These are phyloP conservation scores for Oenanthe oenanthe DNA, from an alignment of 2,113 vertebrate genomes.

Conservation along the genomic window DNA sequence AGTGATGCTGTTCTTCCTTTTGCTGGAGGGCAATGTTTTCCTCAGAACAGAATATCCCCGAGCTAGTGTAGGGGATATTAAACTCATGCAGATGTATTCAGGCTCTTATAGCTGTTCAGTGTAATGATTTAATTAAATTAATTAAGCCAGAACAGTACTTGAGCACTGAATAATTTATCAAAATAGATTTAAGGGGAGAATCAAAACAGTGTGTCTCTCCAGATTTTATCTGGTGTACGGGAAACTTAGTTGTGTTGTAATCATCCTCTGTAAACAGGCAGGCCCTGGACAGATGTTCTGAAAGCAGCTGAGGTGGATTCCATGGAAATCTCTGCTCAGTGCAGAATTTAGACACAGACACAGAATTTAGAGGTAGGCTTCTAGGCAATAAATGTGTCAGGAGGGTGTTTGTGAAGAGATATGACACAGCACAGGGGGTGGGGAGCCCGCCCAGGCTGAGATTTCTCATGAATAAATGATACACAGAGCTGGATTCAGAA, in stretches of 20 bases:
- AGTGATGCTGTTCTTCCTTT: not conserved
- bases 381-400: not conserved
- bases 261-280: not conserved
- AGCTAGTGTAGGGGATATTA: not conserved
- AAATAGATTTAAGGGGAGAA: slow-evolving; percentile 27
- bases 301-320: not conserved
- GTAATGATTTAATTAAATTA: slow-evolving; percentile 62
- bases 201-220: not conserved
- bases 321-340: not conserved
- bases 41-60: slow-evolving; percentile 12
- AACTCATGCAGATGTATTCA: slow-evolving; percentile 44
- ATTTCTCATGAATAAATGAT: not conserved
- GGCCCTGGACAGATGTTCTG: not conserved
- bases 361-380: not conserved
- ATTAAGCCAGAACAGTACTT: slow-evolving; percentile 50
- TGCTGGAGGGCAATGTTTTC: slow-evolving; percentile 20
- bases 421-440: not conserved
- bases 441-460: not conserved
- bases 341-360: no score
- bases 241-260: not conserved
- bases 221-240: not conserved
- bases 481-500: not conserved
- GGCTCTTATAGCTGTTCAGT: slow-evolving; percentile 25
- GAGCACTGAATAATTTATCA: slow-evolving; percentile 57
- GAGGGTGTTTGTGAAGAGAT: not conserved